Evolutionary conservation across 2,797 vertebrate species (phyloP).

Genomic region (Ispidina lecontei): DNA sequence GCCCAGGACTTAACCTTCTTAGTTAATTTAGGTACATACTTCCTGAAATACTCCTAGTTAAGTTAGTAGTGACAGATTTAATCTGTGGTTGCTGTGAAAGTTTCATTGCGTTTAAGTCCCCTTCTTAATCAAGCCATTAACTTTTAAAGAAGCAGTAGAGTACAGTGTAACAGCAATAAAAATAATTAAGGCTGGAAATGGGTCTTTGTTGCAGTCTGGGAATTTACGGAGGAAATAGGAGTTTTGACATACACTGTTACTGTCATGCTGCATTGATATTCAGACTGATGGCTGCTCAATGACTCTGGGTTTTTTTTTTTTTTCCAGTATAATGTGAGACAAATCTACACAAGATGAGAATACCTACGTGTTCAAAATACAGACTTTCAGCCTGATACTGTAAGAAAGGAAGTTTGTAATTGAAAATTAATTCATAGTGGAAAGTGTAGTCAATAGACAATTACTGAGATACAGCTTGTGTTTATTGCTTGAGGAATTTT

Average conservation of each 20-base stretch:
- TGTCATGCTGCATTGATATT: conserved; percentile 47
- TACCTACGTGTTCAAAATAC: conserved; percentile 46
- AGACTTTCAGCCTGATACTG: conserved; percentile 39
- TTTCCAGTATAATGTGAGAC: conserved; percentile 12
- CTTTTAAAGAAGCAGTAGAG: not conserved
- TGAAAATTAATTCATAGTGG: conserved; percentile 73
- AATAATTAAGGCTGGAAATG: conserved; percentile 1
- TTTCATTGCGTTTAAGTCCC: not conserved
- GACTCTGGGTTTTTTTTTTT: not conserved
- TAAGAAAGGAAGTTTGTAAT: conserved; percentile 54
- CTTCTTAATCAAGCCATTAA: conserved; percentile 20
- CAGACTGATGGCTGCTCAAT: conserved; percentile 18
- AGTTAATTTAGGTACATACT: not conserved
- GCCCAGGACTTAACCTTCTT: not conserved
- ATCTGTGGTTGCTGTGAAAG: not conserved
- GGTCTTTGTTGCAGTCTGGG: conserved; percentile 1
- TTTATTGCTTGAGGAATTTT: conserved; percentile 68
- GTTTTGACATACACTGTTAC: not conserved
- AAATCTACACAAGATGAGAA: conserved; percentile 44
- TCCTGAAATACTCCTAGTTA: not conserved
- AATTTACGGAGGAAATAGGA: conserved; percentile 24
- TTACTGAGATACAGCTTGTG: conserved; percentile 68
- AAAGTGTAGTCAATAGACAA: conserved; percentile 72
- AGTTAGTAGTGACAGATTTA: not conserved
- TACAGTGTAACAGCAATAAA: conserved; percentile 9